A percentile compares a stretch with the other conserved stretches of the same genome.
These are phyloP conservation scores for Tiphia femorata DNA, from an alignment of 2,888 invertebrate genomes.

Conservation along the genomic window DNA sequence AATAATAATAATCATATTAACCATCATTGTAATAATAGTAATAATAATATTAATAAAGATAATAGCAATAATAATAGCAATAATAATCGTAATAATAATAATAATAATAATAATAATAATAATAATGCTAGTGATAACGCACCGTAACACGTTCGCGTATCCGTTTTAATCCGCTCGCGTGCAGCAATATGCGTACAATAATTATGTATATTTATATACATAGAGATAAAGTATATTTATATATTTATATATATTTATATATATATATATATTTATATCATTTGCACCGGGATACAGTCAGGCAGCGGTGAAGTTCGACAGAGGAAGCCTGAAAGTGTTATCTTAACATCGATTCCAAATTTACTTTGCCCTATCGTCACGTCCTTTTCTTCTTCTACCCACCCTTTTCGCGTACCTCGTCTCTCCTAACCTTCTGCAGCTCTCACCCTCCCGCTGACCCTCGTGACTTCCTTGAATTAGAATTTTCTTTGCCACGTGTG, in stretches of 20 bases:
- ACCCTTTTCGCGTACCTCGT: background rate
- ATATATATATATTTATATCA: background rate
- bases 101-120: no score
- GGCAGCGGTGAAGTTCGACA: constrained; percentile 17
- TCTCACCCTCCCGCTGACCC: background rate
- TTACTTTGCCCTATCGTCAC: no score
- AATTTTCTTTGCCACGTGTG: no score
- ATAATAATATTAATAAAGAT: no score
- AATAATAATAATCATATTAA: no score
- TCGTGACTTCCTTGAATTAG: no score
- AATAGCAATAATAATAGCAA: no score
- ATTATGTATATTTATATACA: constrained; percentile 14
- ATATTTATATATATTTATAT: constrained; percentile 9
- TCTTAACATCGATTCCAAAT: no score
- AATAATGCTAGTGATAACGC: background rate
- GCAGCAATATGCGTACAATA: no score
- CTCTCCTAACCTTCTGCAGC: background rate
- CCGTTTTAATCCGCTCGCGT: background rate
- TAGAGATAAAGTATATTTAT: constrained; percentile 26
- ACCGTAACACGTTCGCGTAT: background rate
- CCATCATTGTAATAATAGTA: no score
- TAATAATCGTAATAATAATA: no score
- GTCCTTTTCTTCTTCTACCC: background rate
- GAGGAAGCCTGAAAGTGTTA: no score
- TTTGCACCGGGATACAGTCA: constrained; percentile 22